Evolutionary conservation across 30 jellyfish, hydroid and myxozoan genomes (phyloP).

Genomic region (Pseudorhiza aurosa): DNA sequence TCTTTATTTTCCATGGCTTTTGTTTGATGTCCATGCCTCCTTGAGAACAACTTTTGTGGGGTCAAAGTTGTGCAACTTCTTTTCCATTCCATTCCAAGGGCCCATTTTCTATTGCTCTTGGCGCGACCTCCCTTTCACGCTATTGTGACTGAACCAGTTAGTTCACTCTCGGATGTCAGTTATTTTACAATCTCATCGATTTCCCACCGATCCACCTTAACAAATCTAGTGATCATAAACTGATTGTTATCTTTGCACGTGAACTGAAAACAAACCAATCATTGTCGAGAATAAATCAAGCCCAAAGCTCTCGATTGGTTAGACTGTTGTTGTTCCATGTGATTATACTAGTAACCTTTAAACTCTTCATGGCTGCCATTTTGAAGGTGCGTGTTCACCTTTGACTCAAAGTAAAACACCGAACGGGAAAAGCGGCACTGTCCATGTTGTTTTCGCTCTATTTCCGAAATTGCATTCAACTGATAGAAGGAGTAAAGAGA

Average conservation of each 20-base stretch:
- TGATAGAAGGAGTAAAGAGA: slow-evolving; percentile 15
- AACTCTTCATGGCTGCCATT: slow-evolving; percentile 58
- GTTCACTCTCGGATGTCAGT: no score
- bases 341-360: slow-evolving; percentile 67
- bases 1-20: no score
- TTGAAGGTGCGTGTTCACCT: slow-evolving; percentile 46
- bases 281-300: neutral
- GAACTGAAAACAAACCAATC: slow-evolving; percentile 52
- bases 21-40: no score
- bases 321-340: slow-evolving; percentile 41
- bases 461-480: neutral
- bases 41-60: no score
- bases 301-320: slow-evolving; percentile 24
- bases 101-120: no score
- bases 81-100: no score
- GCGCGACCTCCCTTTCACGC: no score
- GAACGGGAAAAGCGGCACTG: neutral
- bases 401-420: slow-evolving; percentile 16
- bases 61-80: no score
- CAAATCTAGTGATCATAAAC: neutral
- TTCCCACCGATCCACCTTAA: slow-evolving; percentile 24
- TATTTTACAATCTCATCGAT: no score
- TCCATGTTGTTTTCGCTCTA: neutral
- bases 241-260: slow-evolving; percentile 26
- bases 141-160: no score